phyloP scores from a whole-genome alignment of 30 jellyfish, hydroid and myxozoan genomes.

The Hydractinia echinata region DNA sequence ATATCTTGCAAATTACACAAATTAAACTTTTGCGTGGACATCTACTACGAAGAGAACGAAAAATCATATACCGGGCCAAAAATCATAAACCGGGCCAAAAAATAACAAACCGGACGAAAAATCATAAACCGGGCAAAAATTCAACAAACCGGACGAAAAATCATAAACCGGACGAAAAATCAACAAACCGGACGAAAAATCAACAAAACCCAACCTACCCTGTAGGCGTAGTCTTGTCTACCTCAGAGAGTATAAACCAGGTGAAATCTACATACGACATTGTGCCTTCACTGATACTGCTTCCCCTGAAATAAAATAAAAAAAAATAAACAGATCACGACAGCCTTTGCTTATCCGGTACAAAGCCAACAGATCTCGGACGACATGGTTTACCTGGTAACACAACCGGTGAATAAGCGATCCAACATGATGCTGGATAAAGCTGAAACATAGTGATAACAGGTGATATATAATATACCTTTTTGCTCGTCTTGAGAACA shows the following conservation, averaged over 20 bases:
- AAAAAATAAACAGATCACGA: not conserved
- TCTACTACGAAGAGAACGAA: too few relatives aligned
- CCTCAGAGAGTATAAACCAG: conserved; percentile 87
- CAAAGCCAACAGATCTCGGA: not conserved
- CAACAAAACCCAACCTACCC: conserved; percentile 38
- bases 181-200: not conserved
- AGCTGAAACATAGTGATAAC: conserved; percentile 42
- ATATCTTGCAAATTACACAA: too few relatives aligned
- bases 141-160: too few relatives aligned
- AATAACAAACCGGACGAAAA: too few relatives aligned
- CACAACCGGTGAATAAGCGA: conserved; percentile 79
- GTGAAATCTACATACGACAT: conserved; percentile 78
- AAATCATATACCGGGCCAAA: too few relatives aligned
- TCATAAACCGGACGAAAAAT: not conserved
- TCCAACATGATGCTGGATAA: conserved; percentile 53
- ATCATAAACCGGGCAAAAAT: too few relatives aligned
- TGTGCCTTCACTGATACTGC: conserved; percentile 51
- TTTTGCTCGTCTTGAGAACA: not conserved
- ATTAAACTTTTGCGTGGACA: too few relatives aligned
- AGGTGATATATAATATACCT: too few relatives aligned
- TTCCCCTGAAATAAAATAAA: conserved; percentile 34
- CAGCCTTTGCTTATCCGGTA: not conserved
- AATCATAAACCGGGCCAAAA: too few relatives aligned
- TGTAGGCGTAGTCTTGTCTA: conserved; percentile 72
- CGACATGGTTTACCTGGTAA: conserved; percentile 44